phyloP scores from a whole-genome alignment of 1,140 invertebrate genomes.

The Drosophila arizonae region DNA sequence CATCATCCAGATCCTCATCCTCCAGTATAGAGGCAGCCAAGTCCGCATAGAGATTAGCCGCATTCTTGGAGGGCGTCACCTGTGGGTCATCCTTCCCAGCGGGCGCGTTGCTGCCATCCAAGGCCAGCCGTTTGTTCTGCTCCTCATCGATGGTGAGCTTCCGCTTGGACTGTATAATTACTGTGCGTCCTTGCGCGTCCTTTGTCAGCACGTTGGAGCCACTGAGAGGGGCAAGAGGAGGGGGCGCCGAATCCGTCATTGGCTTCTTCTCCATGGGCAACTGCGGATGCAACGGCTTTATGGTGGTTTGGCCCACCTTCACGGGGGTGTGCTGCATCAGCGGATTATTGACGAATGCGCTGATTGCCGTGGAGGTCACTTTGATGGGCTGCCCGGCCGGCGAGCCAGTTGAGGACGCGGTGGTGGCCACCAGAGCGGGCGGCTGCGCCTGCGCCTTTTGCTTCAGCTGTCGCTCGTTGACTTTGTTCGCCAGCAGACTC shows the following conservation, averaged over 20 bases:
- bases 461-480: conserved; percentile 85
- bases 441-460: conserved; percentile 83
- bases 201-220: conserved; percentile 71
- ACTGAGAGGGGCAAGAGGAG: conserved; percentile 84
- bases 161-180: conserved; percentile 78
- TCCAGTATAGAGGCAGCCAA: conserved; percentile 88
- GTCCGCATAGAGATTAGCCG: conserved; percentile 88
- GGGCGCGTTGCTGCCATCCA: conserved; percentile 61
- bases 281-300: conserved; percentile 76
- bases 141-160: conserved; percentile 84
- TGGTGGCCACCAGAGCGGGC: conserved; percentile 84
- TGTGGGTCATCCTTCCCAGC: conserved; percentile 74
- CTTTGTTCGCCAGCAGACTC: conserved; percentile 93
- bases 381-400: conserved; percentile 65
- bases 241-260: conserved; percentile 82
- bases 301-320: conserved; percentile 82
- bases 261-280: conserved; percentile 69
- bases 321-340: conserved; percentile 82
- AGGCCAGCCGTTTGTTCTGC: conserved; percentile 77
- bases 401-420: conserved; percentile 31
- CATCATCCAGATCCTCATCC: conserved; percentile 87
- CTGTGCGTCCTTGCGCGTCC: conserved; percentile 83
- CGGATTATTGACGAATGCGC: conserved; percentile 83
- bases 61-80: conserved; percentile 87
- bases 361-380: conserved; percentile 74